These are phyloP conservation scores for Cossypha heuglini DNA, from an alignment of 2,797 vertebrate genomes.

Conservation along the genomic window DNA sequence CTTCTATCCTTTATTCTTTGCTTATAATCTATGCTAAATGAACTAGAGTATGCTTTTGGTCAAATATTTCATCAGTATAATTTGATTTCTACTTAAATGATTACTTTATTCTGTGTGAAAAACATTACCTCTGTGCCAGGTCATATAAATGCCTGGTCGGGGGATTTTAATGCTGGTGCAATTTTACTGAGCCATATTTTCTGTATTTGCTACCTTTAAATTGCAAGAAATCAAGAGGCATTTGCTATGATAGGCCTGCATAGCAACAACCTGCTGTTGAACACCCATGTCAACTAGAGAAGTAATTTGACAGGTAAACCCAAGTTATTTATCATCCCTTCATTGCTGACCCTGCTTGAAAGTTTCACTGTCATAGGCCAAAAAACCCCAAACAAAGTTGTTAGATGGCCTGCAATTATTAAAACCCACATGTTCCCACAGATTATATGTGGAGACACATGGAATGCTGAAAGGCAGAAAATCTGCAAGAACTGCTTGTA, in stretches of 20 bases:
- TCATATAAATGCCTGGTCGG: fast-evolving
- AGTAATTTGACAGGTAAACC: neutral
- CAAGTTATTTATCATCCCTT: neutral
- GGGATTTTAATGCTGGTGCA: neutral
- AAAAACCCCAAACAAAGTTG: neutral
- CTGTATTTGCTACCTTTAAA: neutral
- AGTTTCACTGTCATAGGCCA: neutral
- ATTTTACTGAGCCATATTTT: neutral
- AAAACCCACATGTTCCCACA: neutral
- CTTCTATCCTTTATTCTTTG: neutral
- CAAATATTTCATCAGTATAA: neutral
- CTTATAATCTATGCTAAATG: neutral
- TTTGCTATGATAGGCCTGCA: neutral
- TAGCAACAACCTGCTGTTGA: neutral
- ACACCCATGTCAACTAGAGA: neutral
- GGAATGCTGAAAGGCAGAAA: neutral
- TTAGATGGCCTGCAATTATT: neutral
- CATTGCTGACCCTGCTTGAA: neutral
- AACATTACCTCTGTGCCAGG: neutral
- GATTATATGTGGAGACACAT: neutral
- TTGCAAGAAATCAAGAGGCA: neutral
- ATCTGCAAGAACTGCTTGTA: neutral
- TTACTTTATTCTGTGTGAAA: neutral
- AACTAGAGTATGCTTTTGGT: neutral
- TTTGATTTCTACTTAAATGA: neutral